phyloP scores from a whole-genome alignment of 2,797 vertebrate species.

The Hipposideros larvatus region DNA sequence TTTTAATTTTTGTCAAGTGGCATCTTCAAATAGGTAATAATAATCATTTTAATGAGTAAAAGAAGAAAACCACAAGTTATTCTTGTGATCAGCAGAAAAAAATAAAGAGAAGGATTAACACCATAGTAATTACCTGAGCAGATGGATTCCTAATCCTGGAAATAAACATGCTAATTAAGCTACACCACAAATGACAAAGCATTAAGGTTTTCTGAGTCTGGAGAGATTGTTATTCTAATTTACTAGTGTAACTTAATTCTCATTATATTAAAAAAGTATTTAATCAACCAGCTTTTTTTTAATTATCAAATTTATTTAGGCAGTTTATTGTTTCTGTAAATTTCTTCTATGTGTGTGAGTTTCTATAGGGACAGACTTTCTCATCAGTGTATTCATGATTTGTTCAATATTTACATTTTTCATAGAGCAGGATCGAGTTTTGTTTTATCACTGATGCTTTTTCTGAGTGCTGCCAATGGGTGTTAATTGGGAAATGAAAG shows the following conservation, averaged over 20 bases:
- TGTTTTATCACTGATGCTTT: background rate
- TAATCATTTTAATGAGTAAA: conserved; percentile 62
- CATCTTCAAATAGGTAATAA: conserved; percentile 36
- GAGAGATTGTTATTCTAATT: conserved; percentile 74
- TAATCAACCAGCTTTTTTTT: conserved; percentile 70
- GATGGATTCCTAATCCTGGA: conserved; percentile 84
- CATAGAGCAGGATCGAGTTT: background rate
- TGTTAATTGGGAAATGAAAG: conserved; percentile 16
- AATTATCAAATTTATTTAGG: conserved; percentile 62
- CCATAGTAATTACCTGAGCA: conserved; percentile 85
- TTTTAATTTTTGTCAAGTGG: conserved; percentile 54
- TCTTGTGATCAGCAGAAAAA: conserved; percentile 77
- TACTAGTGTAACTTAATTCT: conserved; percentile 68
- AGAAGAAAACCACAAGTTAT: conserved; percentile 62
- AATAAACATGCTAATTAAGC: conserved; percentile 80
- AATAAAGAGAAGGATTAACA: conserved; percentile 80
- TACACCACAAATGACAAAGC: conserved; percentile 76
- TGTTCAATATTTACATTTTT: background rate
- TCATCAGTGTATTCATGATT: background rate
- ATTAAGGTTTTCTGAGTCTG: conserved; percentile 75
- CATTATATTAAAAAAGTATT: conserved; percentile 74
- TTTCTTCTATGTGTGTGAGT: conserved; percentile 17
- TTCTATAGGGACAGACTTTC: background rate
- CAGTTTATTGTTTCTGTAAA: conserved; percentile 45
- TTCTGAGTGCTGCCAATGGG: background rate